Percentiles rank a stretch among this genome's conserved stretches.
Conservation (phyloP, 30 jellyfish, hydroid and myxozoan species). For the Calvadosia cruxmelitensis region DNA sequence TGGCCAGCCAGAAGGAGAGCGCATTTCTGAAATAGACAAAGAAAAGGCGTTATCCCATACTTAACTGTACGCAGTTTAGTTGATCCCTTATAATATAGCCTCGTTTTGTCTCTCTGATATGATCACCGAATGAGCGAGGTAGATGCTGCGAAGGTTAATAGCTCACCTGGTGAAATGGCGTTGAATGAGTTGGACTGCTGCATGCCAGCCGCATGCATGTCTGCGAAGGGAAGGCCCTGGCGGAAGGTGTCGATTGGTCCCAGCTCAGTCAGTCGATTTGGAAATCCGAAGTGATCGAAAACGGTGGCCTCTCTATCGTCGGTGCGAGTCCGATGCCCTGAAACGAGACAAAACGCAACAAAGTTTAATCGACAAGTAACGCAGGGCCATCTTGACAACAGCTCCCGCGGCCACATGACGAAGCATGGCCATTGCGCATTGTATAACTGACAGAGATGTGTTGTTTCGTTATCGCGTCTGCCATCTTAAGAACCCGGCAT, state of each 20-base stretch:
- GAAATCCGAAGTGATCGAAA: conserved; percentile 90
- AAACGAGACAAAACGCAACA: not conserved
- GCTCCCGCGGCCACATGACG: too few relatives aligned
- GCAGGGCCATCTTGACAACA: too few relatives aligned
- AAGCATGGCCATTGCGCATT: too few relatives aligned
- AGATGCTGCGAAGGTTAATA: not conserved
- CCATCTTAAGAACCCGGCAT: too few relatives aligned
- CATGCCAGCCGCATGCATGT: conserved; percentile 80
- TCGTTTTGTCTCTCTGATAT: too few relatives aligned
- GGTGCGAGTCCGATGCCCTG: conserved; percentile 92
- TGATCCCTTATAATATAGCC: too few relatives aligned
- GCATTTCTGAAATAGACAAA: too few relatives aligned
- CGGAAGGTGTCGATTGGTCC: conserved; percentile 96
- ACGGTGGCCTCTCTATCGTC: conserved; percentile 89
- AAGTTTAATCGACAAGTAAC: not conserved
- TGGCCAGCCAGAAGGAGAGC: conserved; percentile 98
- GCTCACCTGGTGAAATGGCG: conserved; percentile 87
- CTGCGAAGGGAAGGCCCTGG: conserved; percentile 82
- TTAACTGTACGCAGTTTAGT: too few relatives aligned
- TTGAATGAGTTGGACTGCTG: conserved; percentile 75
- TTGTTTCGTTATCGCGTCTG: too few relatives aligned
- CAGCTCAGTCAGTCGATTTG: conserved; percentile 86
- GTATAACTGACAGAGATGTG: too few relatives aligned
- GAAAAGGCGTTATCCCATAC: too few relatives aligned
- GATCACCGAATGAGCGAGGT: not conserved